A percentile compares a stretch with the other conserved stretches of the same genome.
Evolutionary conservation across 2,888 invertebrate species (phyloP).

Genomic region (Galerucella calmariensis): DNA sequence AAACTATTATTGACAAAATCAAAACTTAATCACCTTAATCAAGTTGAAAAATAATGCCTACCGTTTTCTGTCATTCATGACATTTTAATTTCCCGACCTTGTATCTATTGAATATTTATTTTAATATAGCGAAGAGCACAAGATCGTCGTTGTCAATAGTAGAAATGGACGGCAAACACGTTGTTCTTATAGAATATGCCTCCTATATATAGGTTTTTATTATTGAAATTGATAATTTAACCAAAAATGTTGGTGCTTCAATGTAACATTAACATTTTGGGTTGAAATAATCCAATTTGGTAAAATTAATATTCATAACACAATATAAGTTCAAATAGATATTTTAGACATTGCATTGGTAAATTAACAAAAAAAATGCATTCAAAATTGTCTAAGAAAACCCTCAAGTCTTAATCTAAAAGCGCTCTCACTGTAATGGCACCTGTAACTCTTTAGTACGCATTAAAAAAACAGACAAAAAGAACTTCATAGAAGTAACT

Average conservation of each 20-base stretch:
- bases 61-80: too few species aligned
- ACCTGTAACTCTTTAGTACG: slow-evolving; percentile 11
- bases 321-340: neutral
- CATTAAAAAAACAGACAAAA: neutral
- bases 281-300: neutral
- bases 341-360: slow-evolving; percentile 8
- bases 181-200: neutral
- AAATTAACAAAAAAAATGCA: neutral
- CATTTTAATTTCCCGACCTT: too few species aligned
- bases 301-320: neutral
- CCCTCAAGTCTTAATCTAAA: slow-evolving; percentile 11
- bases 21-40: too few species aligned
- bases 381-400: slow-evolving; percentile 14
- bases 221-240: neutral
- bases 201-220: neutral
- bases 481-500: slow-evolving; percentile 37
- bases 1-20: too few species aligned
- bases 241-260: too few species aligned
- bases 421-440: slow-evolving; percentile 14
- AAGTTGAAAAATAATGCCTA: too few species aligned
- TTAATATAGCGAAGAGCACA: too few species aligned
- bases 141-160: too few species aligned
- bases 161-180: too few species aligned
- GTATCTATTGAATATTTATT: too few species aligned
- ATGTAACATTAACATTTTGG: neutral